Conservation (phyloP, 2,113 vertebrate species). For the human (Homo sapiens) region DNA sequence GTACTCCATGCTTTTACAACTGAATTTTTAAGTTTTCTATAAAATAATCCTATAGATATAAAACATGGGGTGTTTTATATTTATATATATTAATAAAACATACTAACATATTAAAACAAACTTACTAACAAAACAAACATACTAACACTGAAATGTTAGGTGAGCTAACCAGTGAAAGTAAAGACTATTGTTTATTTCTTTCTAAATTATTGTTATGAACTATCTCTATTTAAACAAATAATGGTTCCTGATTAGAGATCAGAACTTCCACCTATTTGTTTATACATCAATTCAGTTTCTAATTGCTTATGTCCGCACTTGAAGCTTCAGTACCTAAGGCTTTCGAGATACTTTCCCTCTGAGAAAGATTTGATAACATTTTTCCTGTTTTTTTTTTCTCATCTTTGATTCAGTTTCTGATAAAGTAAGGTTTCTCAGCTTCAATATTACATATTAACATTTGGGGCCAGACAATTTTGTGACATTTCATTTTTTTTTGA, state of each 20-base stretch:
- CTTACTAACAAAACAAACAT: too few relatives aligned
- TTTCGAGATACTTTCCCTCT: neutral
- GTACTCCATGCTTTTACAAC: neutral
- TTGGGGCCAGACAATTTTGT: neutral
- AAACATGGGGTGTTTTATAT: neutral
- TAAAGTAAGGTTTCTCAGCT: neutral
- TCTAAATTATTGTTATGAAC: neutral
- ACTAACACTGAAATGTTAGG: neutral
- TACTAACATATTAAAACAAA: too few relatives aligned
- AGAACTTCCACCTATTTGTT: neutral
- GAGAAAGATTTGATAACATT: neutral
- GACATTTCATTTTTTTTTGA: neutral
- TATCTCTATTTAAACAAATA: neutral
- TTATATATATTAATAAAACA: too few relatives aligned
- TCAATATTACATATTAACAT: neutral
- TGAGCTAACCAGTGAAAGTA: neutral
- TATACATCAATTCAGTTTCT: neutral
- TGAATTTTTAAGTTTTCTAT: neutral
- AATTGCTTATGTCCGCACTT: neutral
- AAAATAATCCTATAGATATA: neutral
- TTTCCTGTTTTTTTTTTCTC: neutral
- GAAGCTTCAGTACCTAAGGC: neutral
- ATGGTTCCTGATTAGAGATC: neutral
- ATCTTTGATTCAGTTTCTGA: neutral
- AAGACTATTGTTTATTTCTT: neutral